Conservation (phyloP, 2,888 invertebrate genomes). For the Portevinia maculata region DNA sequence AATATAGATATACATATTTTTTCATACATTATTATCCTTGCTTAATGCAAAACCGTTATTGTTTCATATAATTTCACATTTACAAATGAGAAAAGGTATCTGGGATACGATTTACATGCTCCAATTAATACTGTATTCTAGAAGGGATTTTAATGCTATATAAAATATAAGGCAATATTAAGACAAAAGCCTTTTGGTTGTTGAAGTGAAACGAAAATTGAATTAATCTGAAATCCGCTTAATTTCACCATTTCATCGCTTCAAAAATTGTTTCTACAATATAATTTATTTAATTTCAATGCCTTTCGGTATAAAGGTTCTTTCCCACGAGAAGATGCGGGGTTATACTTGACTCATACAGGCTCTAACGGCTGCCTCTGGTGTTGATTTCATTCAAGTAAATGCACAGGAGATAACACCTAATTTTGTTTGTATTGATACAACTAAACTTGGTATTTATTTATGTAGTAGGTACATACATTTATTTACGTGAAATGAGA, state of each 20-base stretch:
- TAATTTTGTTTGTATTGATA: too few species aligned
- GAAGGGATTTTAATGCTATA: not conserved
- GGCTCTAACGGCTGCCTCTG: not conserved
- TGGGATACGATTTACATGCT: slow-evolving; percentile 30
- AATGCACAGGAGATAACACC: too few species aligned
- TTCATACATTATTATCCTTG: not conserved
- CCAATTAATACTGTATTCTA: slow-evolving; percentile 1
- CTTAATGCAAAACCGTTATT: not conserved
- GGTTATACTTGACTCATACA: not conserved
- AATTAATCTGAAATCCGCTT: slow-evolving; percentile 68
- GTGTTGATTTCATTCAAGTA: slow-evolving; percentile 5
- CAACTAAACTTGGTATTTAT: too few species aligned
- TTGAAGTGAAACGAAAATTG: slow-evolving; percentile 47
- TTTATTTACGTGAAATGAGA: slow-evolving; percentile 1
- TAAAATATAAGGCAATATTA: not conserved
- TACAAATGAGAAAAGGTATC: slow-evolving; percentile 1
- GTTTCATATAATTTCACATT: slow-evolving; percentile 16
- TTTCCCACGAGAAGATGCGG: not conserved
- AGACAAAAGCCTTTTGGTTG: slow-evolving; percentile 35
- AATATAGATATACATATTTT: too few species aligned
- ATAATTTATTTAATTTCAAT: slow-evolving; percentile 19
- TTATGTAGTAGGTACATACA: not conserved
- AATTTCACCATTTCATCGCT: slow-evolving; percentile 62
- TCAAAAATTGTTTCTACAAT: slow-evolving; percentile 41
- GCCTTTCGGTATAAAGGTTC: not conserved